Conservation (phyloP, 2,888 invertebrate genomes). For the Lithosia quadra region DNA sequence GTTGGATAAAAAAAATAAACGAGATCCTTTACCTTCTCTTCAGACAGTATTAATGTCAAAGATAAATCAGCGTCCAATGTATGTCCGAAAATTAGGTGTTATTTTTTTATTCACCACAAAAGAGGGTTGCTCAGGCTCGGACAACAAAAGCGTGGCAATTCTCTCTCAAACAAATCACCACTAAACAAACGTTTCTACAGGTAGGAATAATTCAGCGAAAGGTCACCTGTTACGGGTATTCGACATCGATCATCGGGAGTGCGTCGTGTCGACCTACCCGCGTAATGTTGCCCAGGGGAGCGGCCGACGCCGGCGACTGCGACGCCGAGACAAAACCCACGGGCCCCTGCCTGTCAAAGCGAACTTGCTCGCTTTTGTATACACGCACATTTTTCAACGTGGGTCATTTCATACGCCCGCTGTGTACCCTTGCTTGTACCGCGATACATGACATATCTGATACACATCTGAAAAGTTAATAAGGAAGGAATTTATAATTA, state of each 20-base stretch:
- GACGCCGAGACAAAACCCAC: constrained; percentile 76
- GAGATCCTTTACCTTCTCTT: constrained; percentile 54
- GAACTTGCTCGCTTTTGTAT: constrained; percentile 69
- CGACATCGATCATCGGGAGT: constrained; percentile 86
- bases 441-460: constrained; percentile 61
- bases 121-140: constrained; percentile 57
- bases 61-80: constrained; percentile 57
- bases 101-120: constrained; percentile 66
- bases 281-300: constrained; percentile 83
- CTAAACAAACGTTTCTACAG: constrained; percentile 84
- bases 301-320: constrained; percentile 68
- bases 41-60: constrained; percentile 58
- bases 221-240: constrained; percentile 86
- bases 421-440: constrained; percentile 51
- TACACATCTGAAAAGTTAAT: constrained; percentile 76
- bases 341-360: constrained; percentile 73
- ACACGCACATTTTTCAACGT: constrained; percentile 70
- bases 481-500: constrained; percentile 78
- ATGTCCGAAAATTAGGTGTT: constrained; percentile 55
- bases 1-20: constrained; percentile 47
- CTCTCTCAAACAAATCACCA: constrained; percentile 83
- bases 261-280: constrained; percentile 79
- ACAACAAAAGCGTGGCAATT: constrained; percentile 73
- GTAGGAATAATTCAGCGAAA: constrained; percentile 85
- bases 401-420: constrained; percentile 59